Evolutionary conservation across 1,140 invertebrate genomes (phyloP), one percentile per base, ranked within the genome.

Genomic region (Rhynchophorus ferrugineus): DNA sequence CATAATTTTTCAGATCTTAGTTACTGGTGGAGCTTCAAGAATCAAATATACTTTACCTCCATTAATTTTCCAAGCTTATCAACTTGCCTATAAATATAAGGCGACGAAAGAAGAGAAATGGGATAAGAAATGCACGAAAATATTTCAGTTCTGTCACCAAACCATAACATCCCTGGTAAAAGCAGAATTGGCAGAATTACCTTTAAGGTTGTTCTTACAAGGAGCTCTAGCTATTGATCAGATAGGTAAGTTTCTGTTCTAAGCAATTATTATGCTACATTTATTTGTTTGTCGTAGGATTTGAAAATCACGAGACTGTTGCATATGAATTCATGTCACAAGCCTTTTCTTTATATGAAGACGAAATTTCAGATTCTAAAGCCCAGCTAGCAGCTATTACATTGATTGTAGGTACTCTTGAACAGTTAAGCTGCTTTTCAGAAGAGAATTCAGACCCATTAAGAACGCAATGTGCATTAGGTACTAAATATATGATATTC

Each of bases 271-370:
- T 6, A 5, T 37, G 35, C 16, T 36, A 14, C 9, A 17, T 39
- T 14, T 13, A 39, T 14, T 3, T 39, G 16, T 39, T 8, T 2
- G 8, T 2, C 37, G n/a, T 14, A 54, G 51, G 57, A 17, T 98
- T 97, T 71, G 87, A 94, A 57, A 94, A 95, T 68, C 87, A 92
- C 67, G 94, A 98, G 73, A 91, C 92, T 33, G 87, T 98, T 0
- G 93, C 95, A 0, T 99, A 99, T 72, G 96, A 99, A 71, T 99
- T 96, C 66, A 85, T 98, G 66, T 96, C 95, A 18, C 95, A 98
- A 73, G 85, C 85, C 33, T 98, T 99, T 71, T 93, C 93, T 0
- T 74, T 99, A 42, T 98, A 98, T 64, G 96, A 99, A 71, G 96
- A 99, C 69, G 96, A 99, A 73, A 96, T 99, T 61, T 92, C 90